A percentile compares a stretch with the other conserved stretches of the same genome.
phyloP scores from a whole-genome alignment of 2,113 vertebrate genomes.

The Channa argus region DNA sequence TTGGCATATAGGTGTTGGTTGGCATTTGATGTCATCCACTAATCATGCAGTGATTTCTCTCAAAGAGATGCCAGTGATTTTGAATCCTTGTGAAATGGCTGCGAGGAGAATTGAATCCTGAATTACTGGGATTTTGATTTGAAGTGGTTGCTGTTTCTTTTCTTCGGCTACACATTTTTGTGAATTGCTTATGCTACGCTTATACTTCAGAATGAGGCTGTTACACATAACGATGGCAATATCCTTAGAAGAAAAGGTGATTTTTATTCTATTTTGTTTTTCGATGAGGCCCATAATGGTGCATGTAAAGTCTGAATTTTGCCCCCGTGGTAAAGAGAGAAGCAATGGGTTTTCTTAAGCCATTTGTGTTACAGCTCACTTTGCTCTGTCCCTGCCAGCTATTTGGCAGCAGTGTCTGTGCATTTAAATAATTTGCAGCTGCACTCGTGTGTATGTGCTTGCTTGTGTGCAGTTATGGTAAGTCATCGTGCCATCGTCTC shows the following conservation, averaged over 20 bases:
- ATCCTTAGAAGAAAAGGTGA: constrained; percentile 22
- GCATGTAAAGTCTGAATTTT: constrained; percentile 28
- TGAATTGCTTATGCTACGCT: constrained; percentile 1
- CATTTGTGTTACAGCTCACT: constrained; percentile 20
- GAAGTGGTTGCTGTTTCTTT: constrained; percentile 32
- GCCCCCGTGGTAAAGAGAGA: constrained; percentile 31
- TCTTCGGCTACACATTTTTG: constrained; percentile 12
- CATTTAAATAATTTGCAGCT: constrained; percentile 56
- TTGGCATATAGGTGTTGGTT: constrained; percentile 41
- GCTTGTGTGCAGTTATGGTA: constrained; percentile 12
- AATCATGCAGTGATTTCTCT: constrained; percentile 29
- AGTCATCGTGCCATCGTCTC: constrained; percentile 40
- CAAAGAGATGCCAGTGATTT: constrained; percentile 34
- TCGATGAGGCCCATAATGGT: constrained; percentile 27
- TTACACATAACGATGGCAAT: constrained; percentile 42
- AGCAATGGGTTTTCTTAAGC: constrained; percentile 47
- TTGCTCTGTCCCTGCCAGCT: constrained; percentile 21
- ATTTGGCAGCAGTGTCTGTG: constrained; percentile 35
- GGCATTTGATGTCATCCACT: constrained; percentile 47
- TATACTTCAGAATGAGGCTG: constrained; percentile 30
- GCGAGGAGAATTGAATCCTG: constrained; percentile 40
- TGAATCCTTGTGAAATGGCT: constrained; percentile 44
- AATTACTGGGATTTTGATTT: constrained; percentile 35
- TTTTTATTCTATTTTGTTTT: constrained; percentile 30
- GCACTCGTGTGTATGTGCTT: constrained; percentile 29